Evolutionary conservation across 64 coral and sea anemone species (phyloP), one percentile per base, ranked within the genome.

Genomic region (Acropora yongei): DNA sequence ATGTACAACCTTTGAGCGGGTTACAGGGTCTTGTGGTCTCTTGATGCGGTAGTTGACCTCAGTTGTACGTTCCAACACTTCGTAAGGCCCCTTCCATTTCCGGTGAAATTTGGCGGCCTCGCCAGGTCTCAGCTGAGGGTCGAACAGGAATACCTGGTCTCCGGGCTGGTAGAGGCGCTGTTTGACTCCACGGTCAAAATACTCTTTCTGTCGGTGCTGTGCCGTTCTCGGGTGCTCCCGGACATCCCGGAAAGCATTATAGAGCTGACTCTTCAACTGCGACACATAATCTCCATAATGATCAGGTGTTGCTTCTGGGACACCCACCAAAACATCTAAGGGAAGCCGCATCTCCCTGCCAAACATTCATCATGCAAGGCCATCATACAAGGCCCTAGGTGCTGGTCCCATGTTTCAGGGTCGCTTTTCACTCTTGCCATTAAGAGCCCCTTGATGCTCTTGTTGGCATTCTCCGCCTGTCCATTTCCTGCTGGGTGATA

Each of bases 321-420:
- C 79, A 10, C 51, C 78, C 48, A 93, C 30, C 78, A 88, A 88
- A 14, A 88, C 73, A 75, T 89, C 78, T 44, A 93, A n/a, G 7
- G 86, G 92, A 2, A 93, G 44, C 39, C 91, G 73, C 19, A 87
- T 48, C 47, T 79, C 83, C 41, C 91, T 68, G 1, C 80, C 80
- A 85, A 93, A 74, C 76, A 88, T 77, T 92, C n/a, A n/a, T n/a
- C n/a, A n/a, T n/a, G n/a, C n/a, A n/a, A 92, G 11, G 91, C 83
- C 83, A 71, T 92, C 91, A 92, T 78, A 19, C 72, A 30, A n/a
- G 57, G 57, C 20, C 72, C 58, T 14, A 79, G 50, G 76, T 79
- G 53, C 11, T 50, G 18, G 50, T 83, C 79, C 79, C 79, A 82
- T 58, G 30, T 61, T 57, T 61, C 49, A 19, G 50, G 79, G 1